Base-by-base conservation (phyloP, 2,888 invertebrate genomes). In the Melieria picta region DNA sequence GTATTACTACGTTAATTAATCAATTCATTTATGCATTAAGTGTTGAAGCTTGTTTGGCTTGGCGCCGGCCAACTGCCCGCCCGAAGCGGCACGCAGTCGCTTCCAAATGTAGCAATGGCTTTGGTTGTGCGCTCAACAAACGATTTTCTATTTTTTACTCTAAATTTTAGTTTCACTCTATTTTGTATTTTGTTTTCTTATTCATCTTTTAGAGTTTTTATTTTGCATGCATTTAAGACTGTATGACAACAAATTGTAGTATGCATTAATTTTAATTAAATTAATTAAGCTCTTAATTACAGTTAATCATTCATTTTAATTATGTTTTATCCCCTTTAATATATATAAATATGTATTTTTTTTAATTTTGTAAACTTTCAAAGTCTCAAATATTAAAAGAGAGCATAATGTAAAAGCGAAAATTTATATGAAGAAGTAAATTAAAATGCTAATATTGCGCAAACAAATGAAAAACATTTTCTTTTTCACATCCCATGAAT, bases 171-270 rank as follows among this genome's bases (percentile, higher is more conserved):
- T 69, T 55, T 66, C 16, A 16, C 16, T 16, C 48, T 45, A 64
- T 73, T 73, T 74, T 65, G 47, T 70, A 50, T 71, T 72, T 71
- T 71, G 62, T 60, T 66, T 46, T 45, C 56, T 65, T 10, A 11
- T 50, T 11, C n/a, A 7, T 58, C 42, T 56, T 66, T n/a, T 52
- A 72, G 42, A 63, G 64, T 46, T 45, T 56, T 47, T 69, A 42
- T 47, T 16, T 69, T 60, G 61, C 58, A 71, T 60, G 68, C 71
- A 71, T 68, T 57, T 60, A 71, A 71, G 68, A 73, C 68, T 73
- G 71, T 73, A 50, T 50, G 65, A 65, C 68, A 73, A 65, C 13
- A 61, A 6, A 50, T 65, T 65, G 60, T 30, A 58, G 55, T 65
- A 65, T 66, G 66, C 56, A 71, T 56, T 63, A 57, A 13, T 63